Conservation (phyloP, 1,140 invertebrate genomes). For the Mamestra configurata region DNA sequence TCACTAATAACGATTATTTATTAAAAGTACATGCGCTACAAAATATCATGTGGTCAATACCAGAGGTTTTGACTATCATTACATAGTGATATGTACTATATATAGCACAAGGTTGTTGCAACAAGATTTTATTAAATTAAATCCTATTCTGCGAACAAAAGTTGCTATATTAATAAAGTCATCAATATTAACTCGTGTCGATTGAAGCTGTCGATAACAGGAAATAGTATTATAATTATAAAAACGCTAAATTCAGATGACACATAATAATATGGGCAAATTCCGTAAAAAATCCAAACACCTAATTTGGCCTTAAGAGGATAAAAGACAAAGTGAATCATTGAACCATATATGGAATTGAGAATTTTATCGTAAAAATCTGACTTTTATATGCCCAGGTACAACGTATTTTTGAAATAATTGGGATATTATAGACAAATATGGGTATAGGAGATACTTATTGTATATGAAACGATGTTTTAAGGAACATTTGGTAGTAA, state of each 20-base stretch:
- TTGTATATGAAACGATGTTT: not conserved
- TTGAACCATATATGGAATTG: not conserved
- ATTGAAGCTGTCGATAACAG: not conserved
- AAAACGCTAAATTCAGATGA: not conserved
- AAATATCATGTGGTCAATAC: too few relatives aligned
- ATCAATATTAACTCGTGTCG: not conserved
- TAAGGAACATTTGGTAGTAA: not conserved
- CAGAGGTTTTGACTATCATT: too few relatives aligned
- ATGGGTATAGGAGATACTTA: conserved; percentile 29
- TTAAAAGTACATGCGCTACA: too few relatives aligned
- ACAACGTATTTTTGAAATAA: not conserved
- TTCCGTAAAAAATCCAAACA: too few relatives aligned
- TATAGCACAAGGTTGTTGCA: too few relatives aligned
- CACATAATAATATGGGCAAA: conserved; percentile 14
- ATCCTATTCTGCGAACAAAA: too few relatives aligned
- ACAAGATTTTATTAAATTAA: too few relatives aligned
- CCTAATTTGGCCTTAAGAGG: conserved; percentile 1
- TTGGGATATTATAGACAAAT: conserved; percentile 8
- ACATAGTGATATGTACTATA: too few relatives aligned
- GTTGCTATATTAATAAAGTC: not conserved
- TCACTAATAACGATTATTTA: too few relatives aligned
- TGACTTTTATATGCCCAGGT: not conserved
- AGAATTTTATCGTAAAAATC: conserved; percentile 23
- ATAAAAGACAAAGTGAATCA: conserved; percentile 23
- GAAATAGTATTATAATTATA: conserved; percentile 4